Evolutionary conservation across 2,888 invertebrate species (phyloP).

Genomic region (Drosophila lacicola): DNA sequence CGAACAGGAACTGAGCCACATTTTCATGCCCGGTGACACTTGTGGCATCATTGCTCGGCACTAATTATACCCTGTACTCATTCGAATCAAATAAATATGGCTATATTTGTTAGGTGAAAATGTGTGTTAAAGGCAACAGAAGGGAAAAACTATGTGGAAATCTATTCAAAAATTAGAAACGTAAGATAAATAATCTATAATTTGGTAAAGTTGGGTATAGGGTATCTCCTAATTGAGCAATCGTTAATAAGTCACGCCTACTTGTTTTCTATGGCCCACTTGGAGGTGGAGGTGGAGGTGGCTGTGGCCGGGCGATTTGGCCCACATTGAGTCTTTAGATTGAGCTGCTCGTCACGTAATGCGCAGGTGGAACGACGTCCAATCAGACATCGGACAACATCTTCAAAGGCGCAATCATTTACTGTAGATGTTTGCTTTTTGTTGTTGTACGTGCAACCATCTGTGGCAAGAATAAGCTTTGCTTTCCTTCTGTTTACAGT

Average conservation of each 20-base stretch:
- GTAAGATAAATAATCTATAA: no score
- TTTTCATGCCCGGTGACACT: slow-evolving; percentile 17
- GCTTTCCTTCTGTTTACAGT: slow-evolving; percentile 1
- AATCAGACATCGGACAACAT: slow-evolving; percentile 9
- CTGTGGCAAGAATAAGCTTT: slow-evolving; percentile 29
- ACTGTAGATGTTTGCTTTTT: slow-evolving; percentile 9
- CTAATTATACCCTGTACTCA: slow-evolving; percentile 12
- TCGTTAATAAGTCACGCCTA: neutral
- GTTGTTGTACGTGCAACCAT: slow-evolving; percentile 40
- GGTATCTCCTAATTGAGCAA: neutral
- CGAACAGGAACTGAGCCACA: neutral
- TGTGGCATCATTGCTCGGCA: slow-evolving; percentile 17
- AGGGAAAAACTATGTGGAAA: neutral
- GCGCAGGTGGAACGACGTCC: slow-evolving; percentile 29
- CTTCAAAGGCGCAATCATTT: slow-evolving; percentile 39
- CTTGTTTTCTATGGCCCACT: slow-evolving; percentile 17
- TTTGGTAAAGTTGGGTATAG: neutral
- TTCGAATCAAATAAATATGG: neutral
- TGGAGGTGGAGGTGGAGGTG: neutral
- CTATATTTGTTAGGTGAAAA: neutral
- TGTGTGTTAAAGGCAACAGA: neutral
- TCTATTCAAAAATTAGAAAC: neutral
- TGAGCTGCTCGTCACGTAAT: slow-evolving; percentile 52
- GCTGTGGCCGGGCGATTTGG: slow-evolving; percentile 19
- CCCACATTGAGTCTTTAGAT: slow-evolving; percentile 14